These are phyloP conservation scores for Micromussa lordhowensis DNA, from an alignment of 92 coral and sea anemone species.

Conservation along the genomic window DNA sequence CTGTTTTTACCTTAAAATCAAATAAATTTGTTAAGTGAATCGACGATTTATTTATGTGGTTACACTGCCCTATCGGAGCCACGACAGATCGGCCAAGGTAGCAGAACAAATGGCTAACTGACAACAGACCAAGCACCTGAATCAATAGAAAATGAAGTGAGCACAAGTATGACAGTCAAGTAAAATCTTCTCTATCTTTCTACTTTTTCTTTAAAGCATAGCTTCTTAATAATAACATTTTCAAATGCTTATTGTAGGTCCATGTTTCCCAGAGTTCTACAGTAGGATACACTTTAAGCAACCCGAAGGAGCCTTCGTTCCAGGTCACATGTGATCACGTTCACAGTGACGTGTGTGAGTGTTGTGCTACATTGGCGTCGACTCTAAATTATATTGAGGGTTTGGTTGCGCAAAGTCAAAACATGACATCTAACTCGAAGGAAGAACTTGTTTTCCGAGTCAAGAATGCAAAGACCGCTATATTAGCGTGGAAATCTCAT, in stretches of 20 bases:
- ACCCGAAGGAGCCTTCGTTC: slow-evolving; percentile 33
- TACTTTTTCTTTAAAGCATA: not conserved
- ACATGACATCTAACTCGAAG: slow-evolving; percentile 9
- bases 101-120: slow-evolving; percentile 35
- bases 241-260: slow-evolving; percentile 11
- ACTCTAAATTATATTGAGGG: slow-evolving; percentile 34
- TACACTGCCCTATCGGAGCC: too few species aligned
- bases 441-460: slow-evolving; percentile 20
- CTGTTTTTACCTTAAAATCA: too few species aligned
- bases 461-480: slow-evolving; percentile 15
- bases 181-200: slow-evolving; percentile 16
- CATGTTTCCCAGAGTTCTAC: slow-evolving; percentile 31
- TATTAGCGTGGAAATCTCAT: slow-evolving; percentile 21
- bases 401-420: slow-evolving; percentile 20
- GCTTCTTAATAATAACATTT: slow-evolving; percentile 13
- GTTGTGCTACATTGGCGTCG: slow-evolving; percentile 27
- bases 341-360: slow-evolving; percentile 35
- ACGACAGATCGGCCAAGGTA: too few species aligned
- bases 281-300: slow-evolving; percentile 19
- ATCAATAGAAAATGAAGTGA: not conserved
- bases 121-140: slow-evolving; percentile 15
- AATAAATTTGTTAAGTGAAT: too few species aligned
- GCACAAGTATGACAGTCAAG: not conserved
- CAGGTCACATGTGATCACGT: slow-evolving; percentile 34
- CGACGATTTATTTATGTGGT: too few species aligned